Conservation (phyloP, 2,113 vertebrate genomes). For the Cariama cristata region DNA sequence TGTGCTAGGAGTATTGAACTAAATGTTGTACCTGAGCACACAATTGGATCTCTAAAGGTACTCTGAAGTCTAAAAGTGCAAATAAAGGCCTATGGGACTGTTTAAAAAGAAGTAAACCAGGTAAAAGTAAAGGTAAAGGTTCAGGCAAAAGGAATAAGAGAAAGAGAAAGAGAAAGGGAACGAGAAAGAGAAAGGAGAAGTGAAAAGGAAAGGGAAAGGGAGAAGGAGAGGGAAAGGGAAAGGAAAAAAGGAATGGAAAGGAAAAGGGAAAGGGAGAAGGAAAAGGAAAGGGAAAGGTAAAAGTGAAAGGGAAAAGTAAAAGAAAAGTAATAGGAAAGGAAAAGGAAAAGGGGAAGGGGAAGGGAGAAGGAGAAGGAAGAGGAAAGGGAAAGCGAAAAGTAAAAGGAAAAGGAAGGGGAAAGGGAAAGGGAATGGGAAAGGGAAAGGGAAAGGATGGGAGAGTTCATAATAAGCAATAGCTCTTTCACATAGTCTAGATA, state of each 20-base stretch:
- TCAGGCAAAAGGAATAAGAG: not conserved
- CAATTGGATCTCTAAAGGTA: not conserved
- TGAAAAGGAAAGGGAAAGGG: not conserved
- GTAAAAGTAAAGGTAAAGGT: not conserved
- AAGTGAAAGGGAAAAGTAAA: too few relatives aligned
- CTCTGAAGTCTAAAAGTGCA: not conserved
- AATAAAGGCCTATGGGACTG: not conserved
- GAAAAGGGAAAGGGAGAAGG: too few relatives aligned
- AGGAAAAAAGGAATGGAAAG: too few relatives aligned
- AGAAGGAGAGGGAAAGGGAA: not conserved
- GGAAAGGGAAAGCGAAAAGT: not conserved
- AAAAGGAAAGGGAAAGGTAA: too few relatives aligned
- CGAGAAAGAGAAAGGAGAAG: fast-evolving
- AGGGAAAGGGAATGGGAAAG: not conserved
- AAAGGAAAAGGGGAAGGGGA: not conserved
- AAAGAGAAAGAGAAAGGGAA: not conserved
- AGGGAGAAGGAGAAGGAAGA: too few relatives aligned
- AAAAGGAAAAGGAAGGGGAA: not conserved
- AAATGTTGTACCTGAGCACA: not conserved
- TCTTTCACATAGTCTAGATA: not conserved
- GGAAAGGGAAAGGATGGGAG: not conserved
- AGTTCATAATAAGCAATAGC: not conserved
- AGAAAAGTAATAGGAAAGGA: too few relatives aligned
- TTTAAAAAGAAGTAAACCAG: not conserved
- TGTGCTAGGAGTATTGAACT: not conserved